Conservation (phyloP, 1,140 invertebrate genomes). For the Cecropterus lyciades region DNA sequence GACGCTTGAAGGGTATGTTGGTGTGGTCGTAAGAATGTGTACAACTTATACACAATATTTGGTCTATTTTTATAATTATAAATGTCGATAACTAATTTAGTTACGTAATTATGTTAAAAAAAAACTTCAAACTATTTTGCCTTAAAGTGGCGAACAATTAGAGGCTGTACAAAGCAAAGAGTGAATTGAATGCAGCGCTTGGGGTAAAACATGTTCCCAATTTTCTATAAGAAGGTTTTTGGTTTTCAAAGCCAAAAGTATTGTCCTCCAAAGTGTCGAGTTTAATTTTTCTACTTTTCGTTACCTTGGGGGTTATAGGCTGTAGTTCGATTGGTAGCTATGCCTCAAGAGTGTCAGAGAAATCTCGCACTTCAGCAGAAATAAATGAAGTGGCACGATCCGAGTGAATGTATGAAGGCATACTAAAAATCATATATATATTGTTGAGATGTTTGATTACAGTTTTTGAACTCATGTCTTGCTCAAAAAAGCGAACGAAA, state of each 20-base stretch:
- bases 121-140: no score
- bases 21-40: no score
- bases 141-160: no score
- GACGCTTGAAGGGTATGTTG: no score
- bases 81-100: no score
- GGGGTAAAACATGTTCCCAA: constrained; percentile 19
- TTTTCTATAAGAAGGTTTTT: constrained; percentile 11
- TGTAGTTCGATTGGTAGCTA: constrained; percentile 38
- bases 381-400: constrained; percentile 40
- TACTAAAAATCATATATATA: constrained; percentile 40
- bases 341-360: constrained; percentile 13
- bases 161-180: constrained; percentile 21
- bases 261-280: constrained; percentile 27
- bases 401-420: constrained; percentile 43
- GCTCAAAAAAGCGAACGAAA: constrained; percentile 45
- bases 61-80: no score
- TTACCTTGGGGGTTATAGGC: constrained; percentile 44
- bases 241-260: no score
- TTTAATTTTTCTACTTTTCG: constrained; percentile 40
- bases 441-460: constrained; percentile 41
- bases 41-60: no score
- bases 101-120: no score
- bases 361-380: no score
- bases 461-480: constrained; percentile 39
- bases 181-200: constrained; percentile 12